phyloP scores from a whole-genome alignment of 2,888 invertebrate genomes.

The Arenicola marina region DNA sequence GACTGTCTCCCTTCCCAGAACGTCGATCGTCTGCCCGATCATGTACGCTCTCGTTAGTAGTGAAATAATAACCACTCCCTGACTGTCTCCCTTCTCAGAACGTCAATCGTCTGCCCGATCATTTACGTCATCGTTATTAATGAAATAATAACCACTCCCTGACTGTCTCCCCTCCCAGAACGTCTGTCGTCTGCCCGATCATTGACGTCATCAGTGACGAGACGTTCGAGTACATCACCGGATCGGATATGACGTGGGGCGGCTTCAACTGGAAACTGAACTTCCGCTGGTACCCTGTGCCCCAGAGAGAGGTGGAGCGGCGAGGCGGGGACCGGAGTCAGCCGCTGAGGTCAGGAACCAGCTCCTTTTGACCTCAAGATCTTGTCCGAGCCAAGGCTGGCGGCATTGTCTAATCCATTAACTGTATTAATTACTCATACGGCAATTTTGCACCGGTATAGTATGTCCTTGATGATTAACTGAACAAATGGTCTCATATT shows the following conservation, averaged over 20 bases:
- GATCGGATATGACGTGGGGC: conserved; percentile 99
- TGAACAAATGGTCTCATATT: no score
- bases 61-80: no score
- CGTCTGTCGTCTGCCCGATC: conserved; percentile 95
- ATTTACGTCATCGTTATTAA: no score
- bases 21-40: no score
- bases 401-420: neutral
- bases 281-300: conserved; percentile 98
- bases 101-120: no score
- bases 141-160: no score
- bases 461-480: no score
- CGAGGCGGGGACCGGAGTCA: conserved; percentile 90
- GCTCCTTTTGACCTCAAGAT: neutral
- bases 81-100: no score
- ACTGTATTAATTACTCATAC: neutral
- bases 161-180: conserved; percentile 62
- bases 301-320: conserved; percentile 93
- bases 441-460: no score
- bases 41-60: no score
- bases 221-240: conserved; percentile 97
- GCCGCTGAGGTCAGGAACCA: conserved; percentile 71
- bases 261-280: conserved; percentile 99
- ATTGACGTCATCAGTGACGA: conserved; percentile 99
- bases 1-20: no score
- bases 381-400: no score